phyloP scores from a whole-genome alignment of 2,888 invertebrate species.

The Pseudococcus viburni region DNA sequence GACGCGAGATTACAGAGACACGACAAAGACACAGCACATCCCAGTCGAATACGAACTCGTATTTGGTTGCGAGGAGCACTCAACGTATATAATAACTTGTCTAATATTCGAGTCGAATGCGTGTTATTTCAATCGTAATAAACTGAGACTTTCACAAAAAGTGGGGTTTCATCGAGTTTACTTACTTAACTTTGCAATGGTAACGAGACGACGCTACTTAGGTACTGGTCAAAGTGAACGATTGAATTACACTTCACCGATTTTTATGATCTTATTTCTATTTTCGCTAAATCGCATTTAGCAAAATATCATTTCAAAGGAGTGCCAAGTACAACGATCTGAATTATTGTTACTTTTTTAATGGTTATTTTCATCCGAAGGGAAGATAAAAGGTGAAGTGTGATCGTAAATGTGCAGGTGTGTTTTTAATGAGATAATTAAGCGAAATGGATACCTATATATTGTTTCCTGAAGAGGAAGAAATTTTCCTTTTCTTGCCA shows the following conservation, averaged over 20 bases:
- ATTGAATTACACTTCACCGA: constrained; percentile 28
- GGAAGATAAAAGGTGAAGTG: background rate
- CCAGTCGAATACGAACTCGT: constrained; percentile 56
- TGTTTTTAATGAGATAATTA: background rate
- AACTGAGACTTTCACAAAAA: constrained; percentile 52
- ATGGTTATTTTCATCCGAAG: background rate
- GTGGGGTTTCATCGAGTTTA: constrained; percentile 31
- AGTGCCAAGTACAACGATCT: constrained; percentile 45
- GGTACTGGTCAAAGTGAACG: constrained; percentile 48
- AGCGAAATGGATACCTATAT: too few species aligned
- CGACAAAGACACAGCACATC: constrained; percentile 57
- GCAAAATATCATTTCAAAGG: background rate
- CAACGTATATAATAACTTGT: constrained; percentile 47
- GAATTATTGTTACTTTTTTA: background rate
- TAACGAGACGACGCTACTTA: constrained; percentile 41
- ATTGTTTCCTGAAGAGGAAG: background rate
- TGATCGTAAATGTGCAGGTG: background rate
- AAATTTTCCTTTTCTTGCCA: too few species aligned
- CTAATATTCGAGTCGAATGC: constrained; percentile 46
- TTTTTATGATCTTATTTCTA: constrained; percentile 45
- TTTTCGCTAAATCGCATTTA: background rate
- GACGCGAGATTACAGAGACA: background rate
- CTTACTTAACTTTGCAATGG: constrained; percentile 27
- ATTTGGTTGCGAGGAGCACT: constrained; percentile 43
- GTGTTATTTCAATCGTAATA: constrained; percentile 56